A percentile compares a stretch with the other conserved stretches of the same genome.
Conservation (phyloP, 2,797 vertebrate species). For the Schizopygopsis pylzovi region DNA sequence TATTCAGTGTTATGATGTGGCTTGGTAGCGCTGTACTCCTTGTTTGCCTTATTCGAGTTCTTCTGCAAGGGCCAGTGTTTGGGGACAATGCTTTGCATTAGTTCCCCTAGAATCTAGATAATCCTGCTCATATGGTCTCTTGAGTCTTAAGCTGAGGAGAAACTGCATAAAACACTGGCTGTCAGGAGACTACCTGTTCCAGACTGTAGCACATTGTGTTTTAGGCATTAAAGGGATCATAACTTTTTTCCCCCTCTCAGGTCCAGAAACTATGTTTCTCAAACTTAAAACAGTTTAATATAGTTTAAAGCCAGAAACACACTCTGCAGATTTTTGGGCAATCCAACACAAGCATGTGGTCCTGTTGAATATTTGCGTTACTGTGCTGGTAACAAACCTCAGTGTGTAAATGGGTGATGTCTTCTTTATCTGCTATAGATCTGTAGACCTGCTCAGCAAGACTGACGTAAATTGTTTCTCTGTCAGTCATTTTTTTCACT, state of each 20-base stretch:
- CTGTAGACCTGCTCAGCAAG: background rate
- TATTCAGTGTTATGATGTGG: background rate
- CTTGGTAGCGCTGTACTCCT: background rate
- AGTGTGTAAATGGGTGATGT: background rate
- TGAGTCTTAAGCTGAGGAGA: background rate
- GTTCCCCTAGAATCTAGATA: slow-evolving; percentile 3
- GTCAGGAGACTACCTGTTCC: slow-evolving; percentile 3
- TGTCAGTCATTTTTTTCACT: background rate
- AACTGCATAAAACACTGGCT: background rate
- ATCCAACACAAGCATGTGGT: background rate
- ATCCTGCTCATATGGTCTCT: slow-evolving; percentile 2
- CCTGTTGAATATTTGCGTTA: background rate
- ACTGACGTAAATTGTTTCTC: too few relatives aligned
- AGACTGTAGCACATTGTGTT: slow-evolving; percentile 4
- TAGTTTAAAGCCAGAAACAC: background rate
- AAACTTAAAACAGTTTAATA: background rate
- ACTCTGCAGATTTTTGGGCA: background rate
- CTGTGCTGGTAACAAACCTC: background rate
- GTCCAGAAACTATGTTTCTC: slow-evolving; percentile 4
- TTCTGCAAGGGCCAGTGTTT: background rate
- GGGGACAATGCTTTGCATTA: slow-evolving; percentile 9
- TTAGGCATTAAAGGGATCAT: background rate
- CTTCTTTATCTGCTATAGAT: background rate
- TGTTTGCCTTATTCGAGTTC: background rate
- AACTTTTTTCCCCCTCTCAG: background rate